phyloP scores from a whole-genome alignment of 2,797 vertebrate species.

The Uromys caudimaculatus region DNA sequence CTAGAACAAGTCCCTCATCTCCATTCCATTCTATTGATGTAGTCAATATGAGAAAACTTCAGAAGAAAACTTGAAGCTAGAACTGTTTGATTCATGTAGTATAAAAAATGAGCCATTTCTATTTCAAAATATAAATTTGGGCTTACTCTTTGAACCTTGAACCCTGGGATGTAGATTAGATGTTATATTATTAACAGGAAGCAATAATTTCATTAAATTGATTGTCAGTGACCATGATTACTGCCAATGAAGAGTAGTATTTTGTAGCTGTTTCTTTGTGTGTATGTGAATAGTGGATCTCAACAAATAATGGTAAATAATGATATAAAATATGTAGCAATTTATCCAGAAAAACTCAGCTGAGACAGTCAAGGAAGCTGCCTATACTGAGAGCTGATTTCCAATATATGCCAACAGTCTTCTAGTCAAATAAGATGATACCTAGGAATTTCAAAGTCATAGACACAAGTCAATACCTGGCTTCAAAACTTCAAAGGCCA shows the following conservation, averaged over 20 bases:
- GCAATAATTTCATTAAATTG: no score
- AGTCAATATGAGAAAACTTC: fast-evolving
- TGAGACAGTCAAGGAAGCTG: background rate
- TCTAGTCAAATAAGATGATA: background rate
- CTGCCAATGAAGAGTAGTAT: no score
- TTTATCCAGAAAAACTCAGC: no score
- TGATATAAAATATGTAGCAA: background rate
- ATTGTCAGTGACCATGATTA: no score
- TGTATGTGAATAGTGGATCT: no score
- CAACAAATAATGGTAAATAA: background rate
- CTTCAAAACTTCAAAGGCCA: background rate
- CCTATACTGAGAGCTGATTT: background rate
- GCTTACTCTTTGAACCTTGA: no score
- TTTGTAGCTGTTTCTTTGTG: no score
- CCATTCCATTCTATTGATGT: background rate
- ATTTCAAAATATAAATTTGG: background rate
- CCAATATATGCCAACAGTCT: background rate
- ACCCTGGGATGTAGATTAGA: no score
- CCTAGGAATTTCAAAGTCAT: no score
- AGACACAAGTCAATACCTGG: background rate
- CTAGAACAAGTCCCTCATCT: background rate
- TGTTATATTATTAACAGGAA: no score
- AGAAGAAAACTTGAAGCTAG: background rate
- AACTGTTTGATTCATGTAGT: background rate
- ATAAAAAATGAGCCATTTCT: background rate